Percentiles rank a stretch among this genome's conserved stretches.
Conservation (phyloP, 2,888 invertebrate species). For the Hofmannophila pseudospretella region DNA sequence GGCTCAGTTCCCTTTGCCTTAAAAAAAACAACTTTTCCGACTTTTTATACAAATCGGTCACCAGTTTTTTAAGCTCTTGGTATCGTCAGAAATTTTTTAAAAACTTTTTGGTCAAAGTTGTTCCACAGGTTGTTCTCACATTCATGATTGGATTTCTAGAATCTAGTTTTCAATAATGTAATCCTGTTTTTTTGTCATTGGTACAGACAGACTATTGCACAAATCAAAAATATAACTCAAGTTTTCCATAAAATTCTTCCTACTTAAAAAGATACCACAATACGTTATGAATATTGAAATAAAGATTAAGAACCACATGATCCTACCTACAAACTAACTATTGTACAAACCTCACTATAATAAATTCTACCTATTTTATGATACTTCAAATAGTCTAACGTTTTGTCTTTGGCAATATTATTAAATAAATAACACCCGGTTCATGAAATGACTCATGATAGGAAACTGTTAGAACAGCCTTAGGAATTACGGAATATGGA, state of each 20-base stretch:
- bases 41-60: too few species aligned
- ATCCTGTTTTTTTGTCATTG: too few species aligned
- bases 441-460: slow-evolving; percentile 13
- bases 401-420: slow-evolving; percentile 54
- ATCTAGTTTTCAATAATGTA: too few species aligned
- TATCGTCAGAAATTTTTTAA: too few species aligned
- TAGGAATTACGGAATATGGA: slow-evolving; percentile 4
- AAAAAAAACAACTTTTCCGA: too few species aligned
- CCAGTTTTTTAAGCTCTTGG: too few species aligned
- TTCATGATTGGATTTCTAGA: too few species aligned
- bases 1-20: too few species aligned
- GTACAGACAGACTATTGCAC: slow-evolving; percentile 30
- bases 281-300: slow-evolving; percentile 25
- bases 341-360: slow-evolving; percentile 48
- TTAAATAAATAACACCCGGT: slow-evolving; percentile 9
- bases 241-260: slow-evolving; percentile 4
- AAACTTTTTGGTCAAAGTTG: too few species aligned
- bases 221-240: slow-evolving; percentile 8
- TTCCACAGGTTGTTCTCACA: too few species aligned
- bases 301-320: slow-evolving; percentile 28
- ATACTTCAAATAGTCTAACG: slow-evolving; percentile 32
- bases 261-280: slow-evolving; percentile 19
- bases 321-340: slow-evolving; percentile 38
- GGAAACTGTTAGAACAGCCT: slow-evolving; percentile 14
- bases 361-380: slow-evolving; percentile 28